Evolutionary conservation across 2,888 invertebrate genomes (phyloP).

Genomic region (Anthophora plumipes): DNA sequence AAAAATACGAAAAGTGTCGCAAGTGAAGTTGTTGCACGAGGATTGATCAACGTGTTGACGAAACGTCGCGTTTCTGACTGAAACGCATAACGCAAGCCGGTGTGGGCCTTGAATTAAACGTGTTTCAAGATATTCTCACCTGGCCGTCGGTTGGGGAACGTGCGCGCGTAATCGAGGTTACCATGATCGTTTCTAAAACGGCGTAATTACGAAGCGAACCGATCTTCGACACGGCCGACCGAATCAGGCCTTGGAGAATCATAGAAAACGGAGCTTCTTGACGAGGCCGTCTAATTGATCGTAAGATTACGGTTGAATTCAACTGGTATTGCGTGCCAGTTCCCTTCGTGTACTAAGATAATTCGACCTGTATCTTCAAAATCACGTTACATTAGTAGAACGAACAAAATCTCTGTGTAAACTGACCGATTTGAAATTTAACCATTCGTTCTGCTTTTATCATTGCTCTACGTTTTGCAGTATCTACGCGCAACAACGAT

Average conservation of each 20-base stretch:
- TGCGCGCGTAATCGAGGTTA: conserved; percentile 29
- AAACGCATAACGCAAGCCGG: background rate
- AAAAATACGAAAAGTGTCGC: background rate
- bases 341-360: background rate
- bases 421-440: background rate
- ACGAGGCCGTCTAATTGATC: conserved; percentile 36
- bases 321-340: conserved; percentile 20
- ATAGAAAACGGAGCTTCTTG: conserved; percentile 4
- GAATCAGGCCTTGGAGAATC: conserved; percentile 7
- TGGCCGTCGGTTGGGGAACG: conserved; percentile 42
- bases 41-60: conserved; percentile 10
- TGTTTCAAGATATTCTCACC: conserved; percentile 25
- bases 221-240: background rate
- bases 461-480: too few species aligned
- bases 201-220: conserved; percentile 20
- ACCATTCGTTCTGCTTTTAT: too few species aligned
- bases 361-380: conserved; percentile 3
- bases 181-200: conserved; percentile 19
- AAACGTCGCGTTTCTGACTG: background rate
- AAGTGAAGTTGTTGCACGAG: background rate
- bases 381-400: background rate
- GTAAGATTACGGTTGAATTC: conserved; percentile 9
- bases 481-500: too few species aligned
- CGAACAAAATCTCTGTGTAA: background rate
- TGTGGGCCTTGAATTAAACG: conserved; percentile 28